These are phyloP conservation scores for Cyphomyrus plagiostoma DNA, from an alignment of 2,113 vertebrate species.

Conservation along the genomic window DNA sequence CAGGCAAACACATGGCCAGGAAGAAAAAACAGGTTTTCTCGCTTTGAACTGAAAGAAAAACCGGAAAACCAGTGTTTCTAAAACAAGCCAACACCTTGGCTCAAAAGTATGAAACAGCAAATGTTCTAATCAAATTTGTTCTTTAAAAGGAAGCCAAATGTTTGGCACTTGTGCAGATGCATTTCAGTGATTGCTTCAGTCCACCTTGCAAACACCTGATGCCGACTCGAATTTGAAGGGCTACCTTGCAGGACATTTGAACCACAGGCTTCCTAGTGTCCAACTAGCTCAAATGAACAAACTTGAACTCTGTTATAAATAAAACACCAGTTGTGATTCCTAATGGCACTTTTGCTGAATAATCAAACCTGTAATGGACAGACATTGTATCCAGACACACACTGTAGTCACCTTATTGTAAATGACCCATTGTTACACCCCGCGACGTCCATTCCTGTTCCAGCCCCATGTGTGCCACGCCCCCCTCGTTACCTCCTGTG, in stretches of 20 bases:
- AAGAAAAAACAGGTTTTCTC: slow-evolving; percentile 46
- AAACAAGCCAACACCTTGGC: slow-evolving; percentile 62
- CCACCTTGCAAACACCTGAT: not conserved
- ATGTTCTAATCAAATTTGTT: slow-evolving; percentile 72
- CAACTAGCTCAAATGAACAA: not conserved
- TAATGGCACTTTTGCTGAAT: not conserved
- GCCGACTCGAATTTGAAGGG: not conserved
- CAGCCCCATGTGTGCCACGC: too few species aligned
- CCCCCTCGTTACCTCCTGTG: too few species aligned
- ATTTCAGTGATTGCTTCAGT: slow-evolving; percentile 46
- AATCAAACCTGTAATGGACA: not conserved
- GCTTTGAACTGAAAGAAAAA: slow-evolving; percentile 69
- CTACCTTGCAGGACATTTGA: not conserved
- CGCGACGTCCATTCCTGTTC: too few species aligned
- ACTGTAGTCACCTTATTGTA: not conserved
- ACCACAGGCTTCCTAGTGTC: not conserved
- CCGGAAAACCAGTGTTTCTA: slow-evolving; percentile 69
- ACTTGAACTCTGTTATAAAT: not conserved
- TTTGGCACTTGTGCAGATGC: slow-evolving; percentile 61
- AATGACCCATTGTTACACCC: too few species aligned
- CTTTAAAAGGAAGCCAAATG: slow-evolving; percentile 68
- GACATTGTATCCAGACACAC: not conserved
- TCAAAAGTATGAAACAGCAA: slow-evolving; percentile 66
- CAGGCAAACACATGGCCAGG: slow-evolving; percentile 40
- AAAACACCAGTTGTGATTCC: not conserved